These are phyloP conservation scores for Anabacerthia variegaticeps DNA, from an alignment of 2,797 vertebrate genomes.

Conservation along the genomic window DNA sequence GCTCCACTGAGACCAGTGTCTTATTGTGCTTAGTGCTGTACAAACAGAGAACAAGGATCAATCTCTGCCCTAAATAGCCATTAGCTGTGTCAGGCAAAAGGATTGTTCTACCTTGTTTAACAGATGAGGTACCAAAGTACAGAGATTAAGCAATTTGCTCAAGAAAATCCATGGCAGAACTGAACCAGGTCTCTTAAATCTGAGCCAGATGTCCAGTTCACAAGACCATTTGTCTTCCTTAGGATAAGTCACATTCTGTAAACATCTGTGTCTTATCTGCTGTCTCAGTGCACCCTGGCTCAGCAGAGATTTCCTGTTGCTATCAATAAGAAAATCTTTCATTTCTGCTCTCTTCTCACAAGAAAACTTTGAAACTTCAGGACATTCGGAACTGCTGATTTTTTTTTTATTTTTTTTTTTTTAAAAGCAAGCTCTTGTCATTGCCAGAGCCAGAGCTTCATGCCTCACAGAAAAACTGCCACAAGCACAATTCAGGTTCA, in stretches of 20 bases:
- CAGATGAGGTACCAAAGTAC: background rate
- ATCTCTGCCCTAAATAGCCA: background rate
- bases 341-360: background rate
- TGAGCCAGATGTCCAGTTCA: constrained; percentile 24
- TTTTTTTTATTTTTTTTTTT: background rate
- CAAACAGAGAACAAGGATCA: background rate
- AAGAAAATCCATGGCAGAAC: constrained; percentile 6
- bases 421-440: background rate
- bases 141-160: constrained; percentile 46
- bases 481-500: background rate
- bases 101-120: constrained; percentile 34
- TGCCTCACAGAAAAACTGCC: background rate
- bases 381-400: background rate
- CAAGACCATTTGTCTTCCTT: constrained; percentile 9
- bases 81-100: background rate
- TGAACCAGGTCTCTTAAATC: constrained; percentile 5
- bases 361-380: background rate
- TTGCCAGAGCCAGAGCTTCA: background rate
- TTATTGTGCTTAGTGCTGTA: background rate
- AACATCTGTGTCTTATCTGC: constrained; percentile 11
- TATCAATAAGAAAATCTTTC: background rate
- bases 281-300: background rate
- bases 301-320: background rate
- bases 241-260: constrained; percentile 13
- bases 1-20: background rate